phyloP scores from a whole-genome alignment of 2,113 vertebrate species.

The Orthonyx spaldingii region DNA sequence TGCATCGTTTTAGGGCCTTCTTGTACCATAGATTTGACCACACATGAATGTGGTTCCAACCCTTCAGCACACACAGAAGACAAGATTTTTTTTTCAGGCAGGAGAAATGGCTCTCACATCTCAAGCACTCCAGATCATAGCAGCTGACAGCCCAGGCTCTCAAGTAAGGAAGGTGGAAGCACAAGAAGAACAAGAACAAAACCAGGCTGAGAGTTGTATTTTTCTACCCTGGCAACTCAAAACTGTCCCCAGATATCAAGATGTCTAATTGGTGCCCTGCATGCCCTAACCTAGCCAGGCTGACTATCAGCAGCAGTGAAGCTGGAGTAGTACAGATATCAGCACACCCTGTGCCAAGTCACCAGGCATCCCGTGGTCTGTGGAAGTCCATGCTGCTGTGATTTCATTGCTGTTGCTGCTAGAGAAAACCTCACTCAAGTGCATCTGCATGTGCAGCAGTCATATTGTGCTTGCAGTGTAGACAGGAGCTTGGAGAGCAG shows the following conservation, averaged over 20 bases:
- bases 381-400: neutral
- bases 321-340: neutral
- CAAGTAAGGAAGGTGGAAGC: neutral
- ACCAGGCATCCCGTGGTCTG: neutral
- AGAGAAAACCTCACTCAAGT: neutral
- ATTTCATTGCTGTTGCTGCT: neutral
- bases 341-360: neutral
- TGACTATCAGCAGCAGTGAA: neutral
- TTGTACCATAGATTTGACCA: neutral
- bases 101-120: neutral
- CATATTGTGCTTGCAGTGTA: neutral
- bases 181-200: neutral
- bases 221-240: neutral
- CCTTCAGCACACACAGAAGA: neutral
- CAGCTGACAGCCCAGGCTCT: neutral
- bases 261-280: neutral
- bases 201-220: neutral
- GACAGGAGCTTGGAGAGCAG: rapidly evolving
- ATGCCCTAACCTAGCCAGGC: neutral
- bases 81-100: neutral
- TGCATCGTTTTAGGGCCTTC: neutral
- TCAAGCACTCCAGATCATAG: neutral
- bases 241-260: neutral
- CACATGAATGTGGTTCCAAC: neutral
- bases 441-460: neutral